Conservation (phyloP, 1,140 invertebrate genomes). For the Centruroides sculpturatus region DNA sequence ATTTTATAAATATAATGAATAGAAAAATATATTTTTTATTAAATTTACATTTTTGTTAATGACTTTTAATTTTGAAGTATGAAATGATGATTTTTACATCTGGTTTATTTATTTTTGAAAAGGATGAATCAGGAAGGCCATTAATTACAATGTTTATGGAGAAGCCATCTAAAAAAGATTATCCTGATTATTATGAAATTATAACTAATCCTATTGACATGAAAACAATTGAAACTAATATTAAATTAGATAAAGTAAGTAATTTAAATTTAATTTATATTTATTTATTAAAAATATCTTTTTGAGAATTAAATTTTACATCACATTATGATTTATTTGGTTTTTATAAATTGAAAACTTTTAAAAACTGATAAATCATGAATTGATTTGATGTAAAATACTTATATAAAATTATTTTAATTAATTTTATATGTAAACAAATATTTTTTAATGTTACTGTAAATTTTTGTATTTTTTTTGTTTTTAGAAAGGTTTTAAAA, state of each 20-base stretch:
- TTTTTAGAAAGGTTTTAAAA: no score
- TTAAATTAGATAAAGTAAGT: conserved; percentile 44
- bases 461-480: no score
- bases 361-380: no score
- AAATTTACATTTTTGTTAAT: no score
- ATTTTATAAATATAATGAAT: no score
- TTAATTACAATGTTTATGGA: conserved; percentile 89
- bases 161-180: conserved; percentile 86
- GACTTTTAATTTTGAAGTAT: background rate
- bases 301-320: conserved; percentile 38
- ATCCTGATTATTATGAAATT: conserved; percentile 90
- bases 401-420: no score
- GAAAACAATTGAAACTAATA: conserved; percentile 81
- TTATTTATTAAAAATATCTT: conserved; percentile 46
- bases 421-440: no score
- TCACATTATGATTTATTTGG: no score
- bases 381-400: no score
- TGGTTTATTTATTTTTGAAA: conserved; percentile 19
- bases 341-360: no score
- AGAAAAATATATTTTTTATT: background rate
- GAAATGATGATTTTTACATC: background rate
- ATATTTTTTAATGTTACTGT: no score
- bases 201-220: conserved; percentile 91
- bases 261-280: conserved; percentile 24
- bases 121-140: conserved; percentile 69